Base-by-base conservation (phyloP, 2,113 vertebrate species). In the Coregonus clupeaformis region DNA sequence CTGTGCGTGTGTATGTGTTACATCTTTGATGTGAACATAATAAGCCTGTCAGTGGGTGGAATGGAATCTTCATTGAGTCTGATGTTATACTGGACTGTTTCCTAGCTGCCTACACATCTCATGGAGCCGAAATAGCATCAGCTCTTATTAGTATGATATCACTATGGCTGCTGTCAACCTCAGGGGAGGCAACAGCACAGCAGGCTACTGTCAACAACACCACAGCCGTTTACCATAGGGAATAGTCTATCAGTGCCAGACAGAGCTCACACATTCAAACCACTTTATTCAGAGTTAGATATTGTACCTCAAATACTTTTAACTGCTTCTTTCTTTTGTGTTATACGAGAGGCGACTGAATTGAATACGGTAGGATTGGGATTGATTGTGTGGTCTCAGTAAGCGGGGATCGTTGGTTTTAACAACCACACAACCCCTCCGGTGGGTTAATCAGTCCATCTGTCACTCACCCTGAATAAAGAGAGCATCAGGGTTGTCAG, bases 91-190 rank as follows among this genome's bases (percentile, higher is more conserved):
- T 77, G 62, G 72, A 66, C 63, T 68, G 16, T 76, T 63, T 71
- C 24, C 76, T 77, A 47, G 49, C 49, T 64, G 71, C 76, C 76
- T 66, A 47, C 60, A 69, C 73, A 55, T 74, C 66, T 63, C 68
- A 65, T 64, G 52, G 22, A 72, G 72, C 75, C 74, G 72, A 83
- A 83, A 80, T 69, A 77, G 80, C 20, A 71, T 71, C 60, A 72
- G 42, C 64, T 72, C 25, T 68, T 74, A 82, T 83, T 80, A 74
- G 79, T 81, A 75, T 79, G 79, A 24, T 22, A 72, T 81, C 69
- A 30, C 77, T 25, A 76, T 84, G 81, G 85, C 82, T 77, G 78
- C 82, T 55, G 69, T 75, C 73, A 73, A 74, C 69, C 72, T 71
- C 20, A 0, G 32, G 74, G 76, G 72, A 78, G 82, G 78, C 75